Conservation (phyloP, 2,888 invertebrate genomes). For the Ceratothoa steindachneri region DNA sequence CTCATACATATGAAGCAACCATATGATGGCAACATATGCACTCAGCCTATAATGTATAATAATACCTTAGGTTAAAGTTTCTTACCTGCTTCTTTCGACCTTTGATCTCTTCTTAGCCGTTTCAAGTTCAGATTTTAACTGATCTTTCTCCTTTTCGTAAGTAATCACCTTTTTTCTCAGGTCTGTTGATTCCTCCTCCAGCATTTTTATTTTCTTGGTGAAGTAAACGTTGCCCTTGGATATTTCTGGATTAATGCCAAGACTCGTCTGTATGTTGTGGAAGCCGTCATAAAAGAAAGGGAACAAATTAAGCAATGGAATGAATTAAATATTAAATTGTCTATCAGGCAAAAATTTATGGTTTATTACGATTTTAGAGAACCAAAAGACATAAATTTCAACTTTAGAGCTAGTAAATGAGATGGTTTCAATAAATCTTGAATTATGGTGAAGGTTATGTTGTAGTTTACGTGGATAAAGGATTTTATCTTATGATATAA, state of each 20-base stretch:
- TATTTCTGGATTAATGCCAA: slow-evolving; percentile 28
- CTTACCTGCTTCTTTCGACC: slow-evolving; percentile 51
- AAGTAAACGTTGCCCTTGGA: slow-evolving; percentile 59
- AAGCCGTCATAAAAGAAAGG: too few species aligned
- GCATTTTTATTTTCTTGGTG: slow-evolving; percentile 61
- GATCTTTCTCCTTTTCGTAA: slow-evolving; percentile 71
- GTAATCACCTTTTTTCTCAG: slow-evolving; percentile 70
- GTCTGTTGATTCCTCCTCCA: slow-evolving; percentile 66
- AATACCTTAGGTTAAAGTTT: too few species aligned
- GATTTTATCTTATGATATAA: too few species aligned
- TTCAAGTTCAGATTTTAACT: slow-evolving; percentile 69
- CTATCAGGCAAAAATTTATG: too few species aligned
- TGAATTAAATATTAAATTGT: neutral
- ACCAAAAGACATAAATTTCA: neutral
- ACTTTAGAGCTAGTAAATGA: too few species aligned
- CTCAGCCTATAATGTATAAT: too few species aligned
- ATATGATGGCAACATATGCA: too few species aligned
- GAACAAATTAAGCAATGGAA: neutral
- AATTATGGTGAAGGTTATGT: too few species aligned
- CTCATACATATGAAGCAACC: neutral
- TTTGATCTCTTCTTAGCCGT: slow-evolving; percentile 52
- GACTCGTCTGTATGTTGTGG: slow-evolving; percentile 49
- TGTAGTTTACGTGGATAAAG: too few species aligned
- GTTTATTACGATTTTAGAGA: too few species aligned
- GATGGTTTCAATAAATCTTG: too few species aligned